phyloP scores from a whole-genome alignment of 2,113 vertebrate genomes.

The Ptyas mucosa region DNA sequence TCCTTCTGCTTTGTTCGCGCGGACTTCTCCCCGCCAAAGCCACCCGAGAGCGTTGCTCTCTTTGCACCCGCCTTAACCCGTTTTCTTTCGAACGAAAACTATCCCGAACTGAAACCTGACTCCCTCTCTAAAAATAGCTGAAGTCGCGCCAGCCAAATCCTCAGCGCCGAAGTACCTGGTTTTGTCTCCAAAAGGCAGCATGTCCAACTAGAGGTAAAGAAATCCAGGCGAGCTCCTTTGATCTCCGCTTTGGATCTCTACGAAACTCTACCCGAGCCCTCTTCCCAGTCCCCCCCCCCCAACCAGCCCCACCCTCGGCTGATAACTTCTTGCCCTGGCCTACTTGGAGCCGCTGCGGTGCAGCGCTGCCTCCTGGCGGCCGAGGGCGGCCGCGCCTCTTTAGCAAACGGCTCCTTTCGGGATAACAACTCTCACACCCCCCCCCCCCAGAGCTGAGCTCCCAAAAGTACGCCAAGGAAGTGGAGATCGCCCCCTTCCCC shows the following conservation, averaged over 20 bases:
- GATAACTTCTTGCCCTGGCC: not conserved
- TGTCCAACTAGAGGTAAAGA: slow-evolving; percentile 43
- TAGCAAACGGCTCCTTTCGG: not conserved
- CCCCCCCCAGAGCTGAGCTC: not conserved
- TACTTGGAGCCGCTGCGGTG: not conserved
- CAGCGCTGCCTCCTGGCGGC: slow-evolving; percentile 24
- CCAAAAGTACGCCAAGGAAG: not conserved
- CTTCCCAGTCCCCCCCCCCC: too few relatives aligned
- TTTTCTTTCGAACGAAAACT: slow-evolving; percentile 56
- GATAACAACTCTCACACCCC: fast-evolving
- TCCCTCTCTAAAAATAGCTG: slow-evolving; percentile 58
- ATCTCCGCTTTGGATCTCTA: not conserved
- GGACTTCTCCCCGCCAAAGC: not conserved
- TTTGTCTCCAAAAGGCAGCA: slow-evolving; percentile 75
- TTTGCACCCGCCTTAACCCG: slow-evolving; percentile 29
- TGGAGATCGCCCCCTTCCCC: not conserved
- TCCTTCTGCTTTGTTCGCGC: not conserved
- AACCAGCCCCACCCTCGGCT: not conserved
- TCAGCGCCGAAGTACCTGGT: slow-evolving; percentile 62
- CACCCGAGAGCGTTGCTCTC: not conserved
- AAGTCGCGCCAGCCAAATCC: slow-evolving; percentile 13
- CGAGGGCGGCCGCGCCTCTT: not conserved
- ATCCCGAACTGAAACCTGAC: slow-evolving; percentile 57
- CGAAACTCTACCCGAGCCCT: not conserved
- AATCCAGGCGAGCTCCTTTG: not conserved